These are phyloP conservation scores for Pongo abelii DNA, from an alignment of 2,113 vertebrate species.

Conservation along the genomic window DNA sequence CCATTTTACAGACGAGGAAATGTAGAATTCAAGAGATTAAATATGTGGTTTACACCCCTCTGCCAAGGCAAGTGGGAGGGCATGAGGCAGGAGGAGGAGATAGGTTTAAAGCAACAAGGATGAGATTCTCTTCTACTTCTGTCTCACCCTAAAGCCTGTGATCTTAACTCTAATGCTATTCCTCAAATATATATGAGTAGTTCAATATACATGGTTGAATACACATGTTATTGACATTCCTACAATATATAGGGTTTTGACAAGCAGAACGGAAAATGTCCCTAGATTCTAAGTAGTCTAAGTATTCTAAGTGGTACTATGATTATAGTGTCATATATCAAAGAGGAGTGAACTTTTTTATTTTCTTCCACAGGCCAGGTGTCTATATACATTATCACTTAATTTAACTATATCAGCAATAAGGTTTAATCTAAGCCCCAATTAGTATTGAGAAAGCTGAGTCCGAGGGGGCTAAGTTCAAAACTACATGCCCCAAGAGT, in stretches of 20 bases:
- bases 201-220: accelerated
- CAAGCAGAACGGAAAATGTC: neutral
- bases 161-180: neutral
- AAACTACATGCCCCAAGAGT: neutral
- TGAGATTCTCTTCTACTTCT: neutral
- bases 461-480: neutral
- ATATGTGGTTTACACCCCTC: accelerated
- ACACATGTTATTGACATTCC: accelerated
- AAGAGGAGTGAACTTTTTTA: neutral
- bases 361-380: neutral
- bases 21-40: neutral
- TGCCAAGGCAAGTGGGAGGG: neutral
- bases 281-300: neutral
- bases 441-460: neutral
- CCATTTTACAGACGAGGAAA: neutral
- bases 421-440: neutral
- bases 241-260: neutral
- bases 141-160: neutral
- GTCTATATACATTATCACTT: neutral
- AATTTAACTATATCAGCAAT: neutral
- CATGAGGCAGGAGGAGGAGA: accelerated
- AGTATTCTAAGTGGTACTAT: neutral
- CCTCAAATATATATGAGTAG: accelerated
- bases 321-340: neutral
- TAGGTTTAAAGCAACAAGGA: neutral